Conservation (phyloP, 2,888 invertebrate species). For the Tipula vernalis region DNA sequence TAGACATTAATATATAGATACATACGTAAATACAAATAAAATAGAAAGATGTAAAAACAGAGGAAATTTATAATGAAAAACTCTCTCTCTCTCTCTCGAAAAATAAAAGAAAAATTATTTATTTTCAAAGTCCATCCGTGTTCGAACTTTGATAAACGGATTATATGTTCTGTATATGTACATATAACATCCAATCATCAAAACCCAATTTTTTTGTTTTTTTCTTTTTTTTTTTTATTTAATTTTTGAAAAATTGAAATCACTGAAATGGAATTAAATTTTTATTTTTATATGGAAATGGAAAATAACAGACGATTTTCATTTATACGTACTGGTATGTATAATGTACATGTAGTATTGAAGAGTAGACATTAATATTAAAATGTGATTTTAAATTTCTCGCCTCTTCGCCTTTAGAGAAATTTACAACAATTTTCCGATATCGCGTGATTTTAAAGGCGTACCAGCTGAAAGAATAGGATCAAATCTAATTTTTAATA, state of each 20-base stretch:
- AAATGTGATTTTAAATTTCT: too few species aligned
- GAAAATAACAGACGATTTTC: background rate
- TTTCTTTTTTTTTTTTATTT: background rate
- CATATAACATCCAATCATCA: conserved; percentile 11
- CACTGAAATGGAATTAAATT: background rate
- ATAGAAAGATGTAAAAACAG: background rate
- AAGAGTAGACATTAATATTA: too few species aligned
- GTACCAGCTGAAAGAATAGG: too few species aligned
- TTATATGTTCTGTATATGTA: conserved; percentile 6
- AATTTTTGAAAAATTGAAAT: background rate
- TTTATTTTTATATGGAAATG: background rate
- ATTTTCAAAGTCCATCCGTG: conserved; percentile 13
- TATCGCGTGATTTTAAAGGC: too few species aligned
- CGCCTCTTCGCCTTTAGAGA: too few species aligned
- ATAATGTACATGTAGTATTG: too few species aligned
- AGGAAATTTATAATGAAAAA: background rate
- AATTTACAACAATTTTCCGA: too few species aligned
- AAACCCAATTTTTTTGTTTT: background rate
- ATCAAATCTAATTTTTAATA: too few species aligned
- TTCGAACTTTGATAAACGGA: conserved; percentile 14
- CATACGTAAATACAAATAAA: background rate
- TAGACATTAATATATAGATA: background rate
- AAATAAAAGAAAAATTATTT: background rate
- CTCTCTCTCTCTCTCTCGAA: background rate
- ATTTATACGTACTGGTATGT: background rate